Base-by-base conservation (phyloP, 2,888 invertebrate species). In the Agrilus biguttatus region DNA sequence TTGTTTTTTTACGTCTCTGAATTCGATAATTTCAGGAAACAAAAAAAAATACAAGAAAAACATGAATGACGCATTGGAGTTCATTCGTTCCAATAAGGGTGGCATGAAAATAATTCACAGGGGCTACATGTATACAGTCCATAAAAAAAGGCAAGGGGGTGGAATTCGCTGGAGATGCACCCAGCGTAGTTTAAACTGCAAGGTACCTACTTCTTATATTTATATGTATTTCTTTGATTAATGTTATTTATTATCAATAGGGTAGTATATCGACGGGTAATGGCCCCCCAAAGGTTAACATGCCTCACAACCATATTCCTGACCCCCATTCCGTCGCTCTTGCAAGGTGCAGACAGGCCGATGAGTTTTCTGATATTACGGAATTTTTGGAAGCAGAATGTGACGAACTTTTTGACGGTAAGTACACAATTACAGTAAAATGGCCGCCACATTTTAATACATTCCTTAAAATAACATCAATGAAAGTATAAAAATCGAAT, bases 81-180 rank as follows among this genome's bases (percentile, higher is more conserved):
- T 68, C 33, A 62, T 68, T 1, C 48, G 63, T 8, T 68, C 69
- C 13, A 69, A 69, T 50, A 70, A 69, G 53, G 69, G 70, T 1
- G 69, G 69, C 1, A 61, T 66, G 41, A 69, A 69, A 54, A 55
- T 70, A 13, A 69, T 70, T 41, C 62, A 69, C 47, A 57, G 57
- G 8, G 67, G 68, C 6, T 69, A 64, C 42, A 69, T 69, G 67
- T 70, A 70, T 51, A 70, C 69, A 0, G 58, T 70, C 39, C 69
- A 70, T 47, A 68, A 69, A 47, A 64, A 61, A 42, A 51, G 59
- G 8, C 65, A 65, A 49, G 61, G 63, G 2, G 61, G 61, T 10
- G 65, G 62, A 13, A 66, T 69, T 14, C 59, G 70, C 2, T 70
- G 69, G 69, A 52, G 70, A 35, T 70, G 70, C 52, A 68, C 69